Evolutionary conservation across 2,888 invertebrate species (phyloP).

Genomic region (Sarcophaga subvicina): DNA sequence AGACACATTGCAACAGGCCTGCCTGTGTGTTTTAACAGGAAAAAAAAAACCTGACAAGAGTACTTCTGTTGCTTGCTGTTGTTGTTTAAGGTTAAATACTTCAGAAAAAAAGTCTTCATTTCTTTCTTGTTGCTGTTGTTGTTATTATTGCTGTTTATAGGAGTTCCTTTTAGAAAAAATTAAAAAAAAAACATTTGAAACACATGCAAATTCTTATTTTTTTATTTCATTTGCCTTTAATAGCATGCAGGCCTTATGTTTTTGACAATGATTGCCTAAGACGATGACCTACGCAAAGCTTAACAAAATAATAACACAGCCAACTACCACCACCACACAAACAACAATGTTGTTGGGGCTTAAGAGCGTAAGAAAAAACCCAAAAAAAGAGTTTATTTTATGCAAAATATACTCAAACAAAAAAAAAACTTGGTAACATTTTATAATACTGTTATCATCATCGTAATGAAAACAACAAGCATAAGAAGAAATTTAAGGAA

Average conservation of each 20-base stretch:
- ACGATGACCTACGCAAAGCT: conserved; percentile 78
- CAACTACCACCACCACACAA: conserved; percentile 5
- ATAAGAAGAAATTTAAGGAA: background rate
- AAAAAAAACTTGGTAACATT: too few species aligned
- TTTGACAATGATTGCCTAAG: conserved; percentile 30
- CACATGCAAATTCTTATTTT: conserved; percentile 67
- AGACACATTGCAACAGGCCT: conserved; percentile 63
- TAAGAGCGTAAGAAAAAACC: conserved; percentile 35
- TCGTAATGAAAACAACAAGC: too few species aligned
- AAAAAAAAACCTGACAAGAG: conserved; percentile 30
- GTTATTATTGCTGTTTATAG: conserved; percentile 49
- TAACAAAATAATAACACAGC: conserved; percentile 20
- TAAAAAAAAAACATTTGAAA: conserved; percentile 19
- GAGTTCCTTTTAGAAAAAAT: conserved; percentile 71
- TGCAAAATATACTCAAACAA: too few species aligned
- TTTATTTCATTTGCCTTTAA: conserved; percentile 12
- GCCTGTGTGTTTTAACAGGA: conserved; percentile 24
- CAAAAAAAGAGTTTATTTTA: background rate
- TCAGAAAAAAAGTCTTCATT: conserved; percentile 66
- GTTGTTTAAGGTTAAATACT: conserved; percentile 48
- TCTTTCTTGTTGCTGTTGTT: conserved; percentile 1
- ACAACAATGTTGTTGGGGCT: background rate
- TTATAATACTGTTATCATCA: conserved; percentile 34
- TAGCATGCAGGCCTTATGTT: conserved; percentile 1
- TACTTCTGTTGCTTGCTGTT: conserved; percentile 39